Evolutionary conservation across 2,888 invertebrate species (phyloP).

Genomic region (Clusia tigrina): DNA sequence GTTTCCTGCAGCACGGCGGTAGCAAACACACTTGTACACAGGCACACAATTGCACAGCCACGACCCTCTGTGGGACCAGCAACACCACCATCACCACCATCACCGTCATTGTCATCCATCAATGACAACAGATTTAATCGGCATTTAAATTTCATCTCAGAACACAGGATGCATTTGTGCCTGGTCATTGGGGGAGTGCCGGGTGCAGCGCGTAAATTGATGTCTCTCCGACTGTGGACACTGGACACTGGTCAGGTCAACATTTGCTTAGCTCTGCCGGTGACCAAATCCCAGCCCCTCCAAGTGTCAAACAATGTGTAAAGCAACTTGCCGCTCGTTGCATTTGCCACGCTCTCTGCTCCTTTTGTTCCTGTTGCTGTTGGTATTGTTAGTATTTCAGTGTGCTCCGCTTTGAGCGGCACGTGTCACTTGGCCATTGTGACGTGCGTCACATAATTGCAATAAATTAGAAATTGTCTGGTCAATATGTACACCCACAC

Average conservation of each 20-base stretch:
- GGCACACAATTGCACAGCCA: constrained; percentile 34
- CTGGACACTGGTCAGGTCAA: constrained; percentile 38
- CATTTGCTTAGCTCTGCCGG: constrained; percentile 56
- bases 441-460: constrained; percentile 57
- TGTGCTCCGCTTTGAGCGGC: too few species aligned
- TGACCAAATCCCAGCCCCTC: constrained; percentile 44
- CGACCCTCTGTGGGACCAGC: not conserved
- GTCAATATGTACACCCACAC: too few species aligned
- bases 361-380: constrained; percentile 17
- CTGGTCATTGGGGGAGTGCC: constrained; percentile 23
- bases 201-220: constrained; percentile 23
- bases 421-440: constrained; percentile 41
- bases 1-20: constrained; percentile 49
- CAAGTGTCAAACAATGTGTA: constrained; percentile 36
- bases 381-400: constrained; percentile 8
- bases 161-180: constrained; percentile 30
- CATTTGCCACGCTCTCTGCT: constrained; percentile 26
- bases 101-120: constrained; percentile 49
- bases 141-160: constrained; percentile 56
- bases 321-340: constrained; percentile 33
- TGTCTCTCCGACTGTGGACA: constrained; percentile 19
- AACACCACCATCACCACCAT: not conserved
- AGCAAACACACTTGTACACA: constrained; percentile 21
- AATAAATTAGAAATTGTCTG: constrained; percentile 58
- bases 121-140: constrained; percentile 60